Base-by-base conservation (phyloP, 2,113 vertebrate species). In the Camelus dromedarius region DNA sequence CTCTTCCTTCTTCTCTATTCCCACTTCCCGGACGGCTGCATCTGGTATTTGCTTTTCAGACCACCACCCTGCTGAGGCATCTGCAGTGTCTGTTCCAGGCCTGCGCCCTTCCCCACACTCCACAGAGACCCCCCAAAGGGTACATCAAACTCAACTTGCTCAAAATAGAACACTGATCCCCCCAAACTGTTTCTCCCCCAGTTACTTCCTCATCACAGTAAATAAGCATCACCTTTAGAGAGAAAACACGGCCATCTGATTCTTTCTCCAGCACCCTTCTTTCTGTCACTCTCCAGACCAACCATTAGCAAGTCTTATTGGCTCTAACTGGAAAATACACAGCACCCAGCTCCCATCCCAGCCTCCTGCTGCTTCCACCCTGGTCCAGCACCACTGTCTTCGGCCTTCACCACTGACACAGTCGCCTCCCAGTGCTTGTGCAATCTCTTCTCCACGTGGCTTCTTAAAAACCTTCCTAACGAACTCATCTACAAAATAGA, bases 311-410 rank as follows among this genome's bases (percentile, higher is more conserved):
- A 30, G 13, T 70, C 6, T 77, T 35, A 26, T 14, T 58, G 58
- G 18, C 67, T 93, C 18, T 19, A 22, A 52, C 54, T 95, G 81
- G 60, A 54, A 38, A 81, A 26, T 4, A 19, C 28, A n/a, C 12
- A 13, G 64, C 46, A 16, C 26, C 26, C 64, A 46, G 70, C 50
- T 26, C 9, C 10, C 11, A 13, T 28, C 22, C 26, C 6, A 3
- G 1, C 15, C 26, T 14, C 11, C 22, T 10, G 0, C 24, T 38
- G 14, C 30, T 13, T 1, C 35, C 4, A 5, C 11, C 3, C 30
- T 20, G 8, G 64, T 4, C 58, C 14, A 54, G 56, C 7, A 4
- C 22, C 0, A 0, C 52, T 7, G 2, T 75, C 67, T 83, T 4
- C 18, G 26, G 19, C 48, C 62, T 32, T 60, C 1, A 24, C 26